Percentiles rank a stretch among this genome's conserved stretches.
phyloP scores from a whole-genome alignment of 2,888 invertebrate genomes.

The Cybosia mesomella region DNA sequence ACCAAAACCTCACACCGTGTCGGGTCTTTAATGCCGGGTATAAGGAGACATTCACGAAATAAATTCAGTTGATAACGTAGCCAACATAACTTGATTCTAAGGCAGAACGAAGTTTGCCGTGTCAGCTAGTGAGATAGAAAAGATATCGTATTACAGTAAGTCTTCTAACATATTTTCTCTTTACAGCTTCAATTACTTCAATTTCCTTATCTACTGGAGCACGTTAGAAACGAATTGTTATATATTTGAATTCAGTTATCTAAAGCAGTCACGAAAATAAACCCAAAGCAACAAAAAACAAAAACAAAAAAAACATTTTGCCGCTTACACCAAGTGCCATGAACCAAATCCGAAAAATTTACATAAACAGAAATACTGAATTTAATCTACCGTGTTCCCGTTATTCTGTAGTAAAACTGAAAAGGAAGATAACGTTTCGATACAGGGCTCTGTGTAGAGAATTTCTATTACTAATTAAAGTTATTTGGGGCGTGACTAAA shows the following conservation, averaged over 20 bases:
- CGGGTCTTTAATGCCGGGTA: too few species aligned
- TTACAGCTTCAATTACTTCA: neutral
- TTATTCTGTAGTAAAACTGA: slow-evolving; percentile 30
- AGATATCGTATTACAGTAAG: neutral
- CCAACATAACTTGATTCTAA: too few species aligned
- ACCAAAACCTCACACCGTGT: too few species aligned
- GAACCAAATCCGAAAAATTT: slow-evolving; percentile 35
- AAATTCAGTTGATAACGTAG: too few species aligned
- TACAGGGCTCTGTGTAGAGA: slow-evolving; percentile 45
- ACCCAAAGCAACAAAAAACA: neutral
- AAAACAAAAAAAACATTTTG: neutral
- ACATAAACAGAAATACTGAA: slow-evolving; percentile 39
- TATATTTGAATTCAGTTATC: slow-evolving; percentile 4
- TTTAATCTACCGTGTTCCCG: slow-evolving; percentile 45
- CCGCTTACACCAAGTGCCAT: slow-evolving; percentile 14
- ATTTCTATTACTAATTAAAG: slow-evolving; percentile 65
- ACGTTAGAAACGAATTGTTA: slow-evolving; percentile 2
- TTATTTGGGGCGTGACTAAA: slow-evolving; percentile 62
- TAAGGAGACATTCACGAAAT: too few species aligned
- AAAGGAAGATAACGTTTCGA: slow-evolving; percentile 41
- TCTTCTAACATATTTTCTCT: neutral
- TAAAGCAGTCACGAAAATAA: slow-evolving; percentile 6
- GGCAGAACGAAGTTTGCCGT: too few species aligned
- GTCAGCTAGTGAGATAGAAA: too few species aligned
- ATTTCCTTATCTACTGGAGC: neutral